Conservation (phyloP, 30 jellyfish, hydroid and myxozoan genomes). For the Aurelia sp. region DNA sequence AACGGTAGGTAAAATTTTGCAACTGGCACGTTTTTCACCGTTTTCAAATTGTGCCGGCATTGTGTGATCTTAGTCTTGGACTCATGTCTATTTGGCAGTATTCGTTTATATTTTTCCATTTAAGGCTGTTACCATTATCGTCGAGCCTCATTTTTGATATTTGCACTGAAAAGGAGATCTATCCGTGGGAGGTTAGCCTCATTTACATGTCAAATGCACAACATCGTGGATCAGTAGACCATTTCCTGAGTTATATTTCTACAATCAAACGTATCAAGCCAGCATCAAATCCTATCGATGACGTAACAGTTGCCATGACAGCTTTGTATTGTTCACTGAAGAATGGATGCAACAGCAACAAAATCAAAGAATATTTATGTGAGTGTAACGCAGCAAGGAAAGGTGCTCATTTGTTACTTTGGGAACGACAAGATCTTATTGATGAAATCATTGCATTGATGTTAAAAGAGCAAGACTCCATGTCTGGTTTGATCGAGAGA, state of each 20-base stretch:
- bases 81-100: too few species aligned
- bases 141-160: slow-evolving; percentile 56
- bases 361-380: slow-evolving; percentile 29
- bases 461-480: slow-evolving; percentile 29
- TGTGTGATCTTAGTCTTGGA: too few species aligned
- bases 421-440: slow-evolving; percentile 45
- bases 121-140: slow-evolving; percentile 54
- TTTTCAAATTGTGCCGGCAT: too few species aligned
- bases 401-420: slow-evolving; percentile 60
- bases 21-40: too few species aligned
- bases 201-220: slow-evolving; percentile 36
- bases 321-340: slow-evolving; percentile 39
- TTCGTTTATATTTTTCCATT: neutral
- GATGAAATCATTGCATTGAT: slow-evolving; percentile 37
- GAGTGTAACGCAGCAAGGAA: slow-evolving; percentile 68
- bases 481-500: slow-evolving; percentile 32
- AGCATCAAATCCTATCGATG: slow-evolving; percentile 17
- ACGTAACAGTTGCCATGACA: slow-evolving; percentile 69
- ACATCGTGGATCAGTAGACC: slow-evolving; percentile 2
- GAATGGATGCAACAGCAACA: slow-evolving; percentile 15
- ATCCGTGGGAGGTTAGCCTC: slow-evolving; percentile 68
- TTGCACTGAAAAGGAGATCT: slow-evolving; percentile 60
- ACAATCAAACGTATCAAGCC: slow-evolving; percentile 56
- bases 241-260: slow-evolving; percentile 43
- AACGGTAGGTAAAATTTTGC: too few species aligned